Evolutionary conservation across 1,140 invertebrate species (phyloP).

Genomic region (Orchestia grillus): DNA sequence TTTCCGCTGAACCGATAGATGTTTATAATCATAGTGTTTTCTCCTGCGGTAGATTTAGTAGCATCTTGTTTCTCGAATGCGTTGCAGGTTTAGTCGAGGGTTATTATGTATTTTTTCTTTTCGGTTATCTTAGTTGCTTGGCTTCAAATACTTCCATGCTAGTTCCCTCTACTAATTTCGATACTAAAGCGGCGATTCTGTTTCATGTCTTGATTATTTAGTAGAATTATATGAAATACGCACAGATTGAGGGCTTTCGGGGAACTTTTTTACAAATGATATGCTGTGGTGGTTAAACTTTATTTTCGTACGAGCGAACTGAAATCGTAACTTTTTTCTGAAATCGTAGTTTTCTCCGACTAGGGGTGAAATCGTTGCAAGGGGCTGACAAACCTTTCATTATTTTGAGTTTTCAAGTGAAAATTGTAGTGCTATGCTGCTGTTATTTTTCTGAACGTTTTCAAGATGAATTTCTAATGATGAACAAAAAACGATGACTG

Average conservation of each 20-base stretch:
- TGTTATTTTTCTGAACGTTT: background rate
- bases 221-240: background rate
- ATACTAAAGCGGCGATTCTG: background rate
- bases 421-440: background rate
- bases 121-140: background rate
- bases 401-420: background rate
- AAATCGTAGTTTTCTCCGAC: background rate
- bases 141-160: background rate
- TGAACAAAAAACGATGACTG: background rate
- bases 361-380: too few relatives aligned
- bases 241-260: background rate
- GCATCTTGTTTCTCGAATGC: background rate
- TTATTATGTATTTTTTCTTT: background rate
- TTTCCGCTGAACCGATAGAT: background rate
- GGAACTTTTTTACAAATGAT: too few relatives aligned
- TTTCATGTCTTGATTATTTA: background rate
- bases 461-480: background rate
- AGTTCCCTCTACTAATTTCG: background rate
- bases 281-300: too few relatives aligned
- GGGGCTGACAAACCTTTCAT: too few relatives aligned
- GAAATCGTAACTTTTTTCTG: background rate
- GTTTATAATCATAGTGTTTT: background rate
- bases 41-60: background rate
- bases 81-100: background rate
- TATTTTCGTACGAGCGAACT: background rate